Percentiles rank a stretch among this genome's conserved stretches.
phyloP scores from a whole-genome alignment of 2,888 invertebrate genomes.

The Plagiodera versicolora region DNA sequence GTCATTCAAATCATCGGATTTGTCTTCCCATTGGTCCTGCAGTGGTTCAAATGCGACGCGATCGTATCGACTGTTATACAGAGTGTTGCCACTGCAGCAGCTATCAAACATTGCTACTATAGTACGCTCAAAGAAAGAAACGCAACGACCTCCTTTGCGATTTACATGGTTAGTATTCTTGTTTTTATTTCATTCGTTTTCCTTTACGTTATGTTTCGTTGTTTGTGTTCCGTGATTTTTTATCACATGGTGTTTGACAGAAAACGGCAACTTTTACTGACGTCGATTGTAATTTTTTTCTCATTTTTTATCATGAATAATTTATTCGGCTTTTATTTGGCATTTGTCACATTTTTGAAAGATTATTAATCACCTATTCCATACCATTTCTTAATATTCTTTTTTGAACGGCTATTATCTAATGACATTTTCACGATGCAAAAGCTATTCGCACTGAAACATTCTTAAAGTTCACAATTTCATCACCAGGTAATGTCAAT shows the following conservation, averaged over 20 bases:
- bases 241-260: neutral
- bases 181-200: constrained; percentile 23
- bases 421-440: no score
- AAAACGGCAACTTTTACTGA: no score
- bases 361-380: no score
- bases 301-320: no score
- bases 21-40: constrained; percentile 51
- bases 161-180: constrained; percentile 45
- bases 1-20: constrained; percentile 44
- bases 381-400: no score
- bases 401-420: no score
- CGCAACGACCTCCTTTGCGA: constrained; percentile 32
- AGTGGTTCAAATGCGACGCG: constrained; percentile 30
- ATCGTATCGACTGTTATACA: constrained; percentile 25
- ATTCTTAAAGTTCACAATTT: no score
- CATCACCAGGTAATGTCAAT: no score
- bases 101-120: constrained; percentile 45
- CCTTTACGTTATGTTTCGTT: neutral
- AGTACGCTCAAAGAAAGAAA: constrained; percentile 35
- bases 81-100: constrained; percentile 46
- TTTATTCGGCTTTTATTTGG: no score
- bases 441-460: no score
- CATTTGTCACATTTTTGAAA: no score
- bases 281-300: no score
- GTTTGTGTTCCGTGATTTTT: neutral